Evolutionary conservation across 1,140 invertebrate species (phyloP).

Genomic region (Nasonia giraulti): DNA sequence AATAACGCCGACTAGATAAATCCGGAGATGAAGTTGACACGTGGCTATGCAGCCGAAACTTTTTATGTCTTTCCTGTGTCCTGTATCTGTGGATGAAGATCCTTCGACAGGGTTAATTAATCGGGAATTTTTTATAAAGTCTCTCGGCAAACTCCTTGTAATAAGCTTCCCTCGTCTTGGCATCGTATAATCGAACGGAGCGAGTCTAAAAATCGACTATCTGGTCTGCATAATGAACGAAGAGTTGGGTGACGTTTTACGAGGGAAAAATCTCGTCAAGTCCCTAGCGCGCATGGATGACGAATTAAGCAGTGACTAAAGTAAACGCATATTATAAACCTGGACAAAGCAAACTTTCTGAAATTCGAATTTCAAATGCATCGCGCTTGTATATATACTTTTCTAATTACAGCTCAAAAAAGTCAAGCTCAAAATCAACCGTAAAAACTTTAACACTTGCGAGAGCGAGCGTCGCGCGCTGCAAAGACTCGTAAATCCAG

Average conservation of each 20-base stretch:
- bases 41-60: neutral
- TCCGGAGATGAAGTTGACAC: neutral
- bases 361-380: no score
- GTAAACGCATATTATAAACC: neutral
- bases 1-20: neutral
- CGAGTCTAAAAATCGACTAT: neutral
- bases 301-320: neutral
- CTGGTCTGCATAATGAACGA: neutral
- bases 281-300: neutral
- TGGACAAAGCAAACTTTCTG: no score
- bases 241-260: neutral
- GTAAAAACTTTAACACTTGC: no score
- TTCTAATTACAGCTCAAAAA: no score
- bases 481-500: no score
- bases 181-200: neutral
- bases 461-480: no score
- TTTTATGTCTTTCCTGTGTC: neutral
- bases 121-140: slow-evolving; percentile 12
- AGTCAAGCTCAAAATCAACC: no score
- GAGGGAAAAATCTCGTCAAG: slow-evolving; percentile 14
- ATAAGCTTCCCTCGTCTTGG: neutral
- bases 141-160: neutral
- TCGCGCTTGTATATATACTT: no score
- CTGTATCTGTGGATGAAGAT: neutral
- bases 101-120: slow-evolving; percentile 13